A percentile compares a stretch with the other conserved stretches of the same genome.
phyloP scores from a whole-genome alignment of 1,140 invertebrate genomes.

The Bombus soroeensis region DNA sequence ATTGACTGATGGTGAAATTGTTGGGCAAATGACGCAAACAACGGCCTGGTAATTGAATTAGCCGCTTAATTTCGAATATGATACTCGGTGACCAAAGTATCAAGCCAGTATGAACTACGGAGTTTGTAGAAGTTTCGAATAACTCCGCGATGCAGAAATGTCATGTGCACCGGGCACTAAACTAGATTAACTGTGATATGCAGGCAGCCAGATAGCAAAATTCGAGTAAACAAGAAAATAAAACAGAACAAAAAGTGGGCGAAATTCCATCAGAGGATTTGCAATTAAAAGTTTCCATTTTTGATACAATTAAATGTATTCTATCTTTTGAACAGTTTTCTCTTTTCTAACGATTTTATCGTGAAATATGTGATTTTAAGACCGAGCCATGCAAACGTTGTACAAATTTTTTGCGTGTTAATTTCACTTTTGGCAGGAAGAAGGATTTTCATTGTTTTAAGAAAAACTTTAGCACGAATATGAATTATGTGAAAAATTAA shows the following conservation, averaged over 20 bases:
- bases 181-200: constrained; percentile 5
- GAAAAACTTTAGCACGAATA: no score
- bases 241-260: background rate
- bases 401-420: background rate
- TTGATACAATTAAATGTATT: background rate
- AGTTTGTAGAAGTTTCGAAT: constrained; percentile 8
- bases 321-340: no score
- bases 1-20: background rate
- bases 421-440: no score
- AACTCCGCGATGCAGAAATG: background rate
- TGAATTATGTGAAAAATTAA: no score
- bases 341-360: background rate
- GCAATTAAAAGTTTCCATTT: background rate
- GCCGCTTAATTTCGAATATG: background rate
- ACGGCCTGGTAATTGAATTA: background rate
- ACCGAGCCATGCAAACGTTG: background rate
- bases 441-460: no score
- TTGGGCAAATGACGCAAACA: background rate
- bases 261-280: background rate
- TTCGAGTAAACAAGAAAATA: background rate
- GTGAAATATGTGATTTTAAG: background rate
- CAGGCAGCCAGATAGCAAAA: background rate
- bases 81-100: background rate
- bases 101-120: background rate
- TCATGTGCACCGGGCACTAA: background rate